A percentile compares a stretch with the other conserved stretches of the same genome.
Evolutionary conservation across 2,888 invertebrate genomes (phyloP).

Genomic region (Drosophila pseudotalamancana): DNA sequence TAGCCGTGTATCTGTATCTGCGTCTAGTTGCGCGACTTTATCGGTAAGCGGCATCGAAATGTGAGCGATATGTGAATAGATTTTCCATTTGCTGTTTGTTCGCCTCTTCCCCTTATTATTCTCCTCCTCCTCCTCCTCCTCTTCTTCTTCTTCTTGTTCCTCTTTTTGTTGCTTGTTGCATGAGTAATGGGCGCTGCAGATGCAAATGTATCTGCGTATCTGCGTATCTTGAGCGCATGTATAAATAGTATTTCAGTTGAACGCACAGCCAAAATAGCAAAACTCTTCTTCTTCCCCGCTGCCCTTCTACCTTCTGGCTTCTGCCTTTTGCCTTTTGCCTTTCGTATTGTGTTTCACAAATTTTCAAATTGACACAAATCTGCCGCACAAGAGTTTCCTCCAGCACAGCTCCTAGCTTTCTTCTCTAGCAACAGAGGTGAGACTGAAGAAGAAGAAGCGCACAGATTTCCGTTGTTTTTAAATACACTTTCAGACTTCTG

Average conservation of each 20-base stretch:
- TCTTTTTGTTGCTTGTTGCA: conserved; percentile 45
- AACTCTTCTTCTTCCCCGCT: no score
- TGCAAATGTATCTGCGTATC: conserved; percentile 59
- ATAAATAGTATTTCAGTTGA: conserved; percentile 80
- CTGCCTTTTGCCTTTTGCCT: neutral
- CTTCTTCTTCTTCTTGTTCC: conserved; percentile 4
- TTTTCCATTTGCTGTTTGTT: conserved; percentile 41
- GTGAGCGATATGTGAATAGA: conserved; percentile 71
- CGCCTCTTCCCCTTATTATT: neutral
- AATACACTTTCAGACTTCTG: conserved; percentile 5
- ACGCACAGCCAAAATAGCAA: conserved; percentile 78
- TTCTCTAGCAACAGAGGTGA: conserved; percentile 16
- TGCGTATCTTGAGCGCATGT: conserved; percentile 62
- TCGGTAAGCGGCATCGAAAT: conserved; percentile 71
- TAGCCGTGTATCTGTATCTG: conserved; percentile 16
- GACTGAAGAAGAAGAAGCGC: conserved; percentile 21
- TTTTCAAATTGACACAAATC: conserved; percentile 71
- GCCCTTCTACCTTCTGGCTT: conserved; percentile 33
- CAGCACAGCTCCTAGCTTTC: neutral
- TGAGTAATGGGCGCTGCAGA: conserved; percentile 71
- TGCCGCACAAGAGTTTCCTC: conserved; percentile 7
- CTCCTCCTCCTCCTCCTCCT: neutral
- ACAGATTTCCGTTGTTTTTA: neutral
- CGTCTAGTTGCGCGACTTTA: conserved; percentile 53
- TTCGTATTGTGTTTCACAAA: conserved; percentile 71